Conservation (phyloP, 2,797 vertebrate species). For the Enteromius anoplus region DNA sequence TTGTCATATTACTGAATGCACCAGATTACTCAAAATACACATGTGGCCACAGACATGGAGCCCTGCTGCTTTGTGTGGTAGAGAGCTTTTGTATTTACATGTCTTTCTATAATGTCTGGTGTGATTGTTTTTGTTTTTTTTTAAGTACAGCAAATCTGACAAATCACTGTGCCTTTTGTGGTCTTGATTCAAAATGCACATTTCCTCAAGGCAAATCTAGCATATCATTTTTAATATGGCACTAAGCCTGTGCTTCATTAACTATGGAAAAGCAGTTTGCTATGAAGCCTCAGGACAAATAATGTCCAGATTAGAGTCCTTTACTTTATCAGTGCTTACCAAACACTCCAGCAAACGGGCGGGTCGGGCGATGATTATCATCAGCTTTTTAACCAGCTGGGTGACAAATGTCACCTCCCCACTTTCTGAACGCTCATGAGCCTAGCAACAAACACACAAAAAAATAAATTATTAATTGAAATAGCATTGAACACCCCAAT, state of each 20-base stretch:
- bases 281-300: slow-evolving; percentile 6
- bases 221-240: background rate
- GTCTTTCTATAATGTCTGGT: background rate
- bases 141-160: background rate
- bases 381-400: slow-evolving; percentile 90
- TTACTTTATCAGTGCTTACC: slow-evolving; percentile 76
- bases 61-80: slow-evolving; percentile 18
- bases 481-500: background rate
- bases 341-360: slow-evolving; percentile 95
- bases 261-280: slow-evolving; percentile 20
- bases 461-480: background rate
- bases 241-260: slow-evolving; percentile 20
- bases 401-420: slow-evolving; percentile 94
- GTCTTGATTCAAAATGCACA: slow-evolving; percentile 12
- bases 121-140: background rate
- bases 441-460: slow-evolving; percentile 70
- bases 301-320: slow-evolving; percentile 19
- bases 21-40: slow-evolving; percentile 60
- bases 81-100: slow-evolving; percentile 15
- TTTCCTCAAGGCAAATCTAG: slow-evolving; percentile 1
- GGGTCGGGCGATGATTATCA: slow-evolving; percentile 94
- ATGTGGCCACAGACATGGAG: slow-evolving; percentile 44
- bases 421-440: slow-evolving; percentile 93
- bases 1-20: slow-evolving; percentile 52
- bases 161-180: slow-evolving; percentile 17